A percentile compares a stretch with the other conserved stretches of the same genome.
These are phyloP conservation scores for Myotis daubentonii DNA, from an alignment of 2,797 vertebrate species.

Conservation along the genomic window DNA sequence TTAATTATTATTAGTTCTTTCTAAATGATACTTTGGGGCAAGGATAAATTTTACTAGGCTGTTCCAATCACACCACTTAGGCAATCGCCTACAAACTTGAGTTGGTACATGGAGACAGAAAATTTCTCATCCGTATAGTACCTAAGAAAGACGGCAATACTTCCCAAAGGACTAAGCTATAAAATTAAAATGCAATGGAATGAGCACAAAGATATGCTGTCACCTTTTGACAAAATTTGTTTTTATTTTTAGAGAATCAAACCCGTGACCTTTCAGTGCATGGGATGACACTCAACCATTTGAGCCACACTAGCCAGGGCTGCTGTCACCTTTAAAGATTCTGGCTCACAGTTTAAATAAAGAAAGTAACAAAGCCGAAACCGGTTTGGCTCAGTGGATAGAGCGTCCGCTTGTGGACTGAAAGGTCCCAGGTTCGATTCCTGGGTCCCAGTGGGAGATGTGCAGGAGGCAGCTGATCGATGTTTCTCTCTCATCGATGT, in stretches of 20 bases:
- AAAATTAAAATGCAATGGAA: not conserved
- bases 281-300: not conserved
- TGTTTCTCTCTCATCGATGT: too few relatives aligned
- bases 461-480: too few relatives aligned
- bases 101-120: not conserved
- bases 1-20: slow-evolving; percentile 51
- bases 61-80: not conserved
- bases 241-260: not conserved
- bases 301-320: not conserved
- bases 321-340: not conserved
- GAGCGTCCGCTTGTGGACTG: too few relatives aligned
- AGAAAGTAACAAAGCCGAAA: not conserved
- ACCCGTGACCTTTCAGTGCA: not conserved
- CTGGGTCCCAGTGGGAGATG: too few relatives aligned
- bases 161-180: not conserved
- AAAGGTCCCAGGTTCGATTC: too few relatives aligned
- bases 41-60: slow-evolving; percentile 16
- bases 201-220: not conserved
- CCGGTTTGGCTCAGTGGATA: too few relatives aligned
- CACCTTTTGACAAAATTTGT: not conserved
- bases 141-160: not conserved
- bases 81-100: not conserved
- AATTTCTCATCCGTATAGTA: not conserved
- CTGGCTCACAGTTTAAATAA: not conserved
- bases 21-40: slow-evolving; percentile 41